phyloP scores from a whole-genome alignment of 2,888 invertebrate genomes.

The Mechanitis mazaeus region DNA sequence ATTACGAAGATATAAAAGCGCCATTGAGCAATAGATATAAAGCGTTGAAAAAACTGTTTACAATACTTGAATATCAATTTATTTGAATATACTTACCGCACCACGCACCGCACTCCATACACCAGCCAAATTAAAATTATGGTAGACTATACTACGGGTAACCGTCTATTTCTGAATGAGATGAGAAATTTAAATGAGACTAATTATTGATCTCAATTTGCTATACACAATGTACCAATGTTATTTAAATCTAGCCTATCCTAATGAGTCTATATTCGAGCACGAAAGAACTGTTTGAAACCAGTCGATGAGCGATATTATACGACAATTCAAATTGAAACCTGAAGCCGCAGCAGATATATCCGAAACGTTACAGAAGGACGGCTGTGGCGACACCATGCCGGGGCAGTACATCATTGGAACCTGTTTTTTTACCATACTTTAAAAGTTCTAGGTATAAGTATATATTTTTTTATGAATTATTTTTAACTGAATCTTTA shows the following conservation, averaged over 20 bases:
- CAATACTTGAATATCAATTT: slow-evolving; percentile 28
- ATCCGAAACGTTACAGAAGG: slow-evolving; percentile 70
- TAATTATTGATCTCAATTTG: too few species aligned
- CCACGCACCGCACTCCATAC: slow-evolving; percentile 60
- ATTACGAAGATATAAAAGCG: neutral
- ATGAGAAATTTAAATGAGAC: too few species aligned
- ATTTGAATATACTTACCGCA: slow-evolving; percentile 64
- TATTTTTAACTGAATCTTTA: neutral
- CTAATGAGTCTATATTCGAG: neutral
- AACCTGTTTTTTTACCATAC: slow-evolving; percentile 42
- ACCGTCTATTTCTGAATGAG: neutral
- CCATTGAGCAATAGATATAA: slow-evolving; percentile 3
- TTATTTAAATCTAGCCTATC: neutral
- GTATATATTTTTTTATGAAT: slow-evolving; percentile 2
- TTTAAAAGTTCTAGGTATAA: slow-evolving; percentile 2
- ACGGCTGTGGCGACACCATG: slow-evolving; percentile 68
- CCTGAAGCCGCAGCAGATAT: slow-evolving; percentile 67
- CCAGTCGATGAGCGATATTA: neutral
- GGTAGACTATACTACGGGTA: slow-evolving; percentile 17
- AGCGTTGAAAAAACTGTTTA: slow-evolving; percentile 12
- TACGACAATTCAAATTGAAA: slow-evolving; percentile 31
- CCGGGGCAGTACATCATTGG: slow-evolving; percentile 69
- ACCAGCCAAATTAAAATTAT: slow-evolving; percentile 16
- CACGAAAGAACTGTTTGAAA: too few species aligned
- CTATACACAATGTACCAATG: neutral